phyloP scores from a whole-genome alignment of 2,888 invertebrate species.

The Tipula unca region DNA sequence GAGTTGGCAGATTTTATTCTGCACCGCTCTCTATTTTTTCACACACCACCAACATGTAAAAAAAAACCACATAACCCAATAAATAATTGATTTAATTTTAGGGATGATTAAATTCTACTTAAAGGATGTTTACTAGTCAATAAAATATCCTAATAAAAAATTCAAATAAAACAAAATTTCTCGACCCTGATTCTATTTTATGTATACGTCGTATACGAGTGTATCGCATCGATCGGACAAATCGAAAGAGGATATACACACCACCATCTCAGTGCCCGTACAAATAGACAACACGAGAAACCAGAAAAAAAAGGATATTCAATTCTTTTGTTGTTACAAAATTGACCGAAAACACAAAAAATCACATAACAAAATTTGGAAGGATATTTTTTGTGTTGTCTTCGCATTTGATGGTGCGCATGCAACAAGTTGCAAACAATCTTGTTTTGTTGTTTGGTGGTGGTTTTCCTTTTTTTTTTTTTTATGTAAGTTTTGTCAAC shows the following conservation, averaged over 20 bases:
- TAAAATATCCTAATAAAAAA: constrained; percentile 14
- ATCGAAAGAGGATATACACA: neutral
- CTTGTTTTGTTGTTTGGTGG: neutral
- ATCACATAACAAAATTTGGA: neutral
- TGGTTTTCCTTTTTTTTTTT: too few species aligned
- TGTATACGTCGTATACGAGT: too few species aligned
- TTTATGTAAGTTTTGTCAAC: constrained; percentile 14
- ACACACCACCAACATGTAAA: neutral
- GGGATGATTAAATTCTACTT: constrained; percentile 14
- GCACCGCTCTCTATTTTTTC: neutral
- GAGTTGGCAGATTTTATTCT: neutral
- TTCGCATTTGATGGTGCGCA: neutral
- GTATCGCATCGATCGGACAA: neutral
- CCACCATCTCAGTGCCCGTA: too few species aligned
- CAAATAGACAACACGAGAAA: neutral
- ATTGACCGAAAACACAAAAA: neutral
- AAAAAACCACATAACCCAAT: neutral
- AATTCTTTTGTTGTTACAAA: neutral
- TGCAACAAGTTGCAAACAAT: neutral
- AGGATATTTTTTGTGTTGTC: neutral
- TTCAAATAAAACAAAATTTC: neutral
- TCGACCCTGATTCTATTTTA: neutral
- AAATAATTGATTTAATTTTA: constrained; percentile 14
- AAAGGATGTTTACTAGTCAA: constrained; percentile 8
- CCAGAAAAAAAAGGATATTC: neutral